Evolutionary conservation across 2,888 invertebrate genomes (phyloP).

Genomic region (Stratiomys singularior): DNA sequence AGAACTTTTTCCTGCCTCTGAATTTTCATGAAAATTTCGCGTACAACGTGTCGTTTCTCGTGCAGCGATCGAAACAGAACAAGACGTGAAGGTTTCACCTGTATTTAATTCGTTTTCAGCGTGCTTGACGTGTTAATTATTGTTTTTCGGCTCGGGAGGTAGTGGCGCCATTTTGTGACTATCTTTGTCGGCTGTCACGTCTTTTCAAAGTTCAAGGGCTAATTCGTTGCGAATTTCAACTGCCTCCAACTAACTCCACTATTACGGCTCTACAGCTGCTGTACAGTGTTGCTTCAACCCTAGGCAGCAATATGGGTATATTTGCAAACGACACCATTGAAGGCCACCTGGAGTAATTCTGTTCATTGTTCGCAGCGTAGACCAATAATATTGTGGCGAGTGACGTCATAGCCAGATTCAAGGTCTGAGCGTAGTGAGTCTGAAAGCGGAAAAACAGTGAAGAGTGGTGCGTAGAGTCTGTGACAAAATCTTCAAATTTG

Average conservation of each 20-base stretch:
- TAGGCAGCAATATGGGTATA: too few relatives aligned
- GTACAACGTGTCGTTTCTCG: neutral
- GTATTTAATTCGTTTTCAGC: neutral
- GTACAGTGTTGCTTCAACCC: neutral
- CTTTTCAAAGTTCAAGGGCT: conserved; percentile 51
- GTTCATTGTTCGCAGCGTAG: neutral
- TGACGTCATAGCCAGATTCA: conserved; percentile 65
- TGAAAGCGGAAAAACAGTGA: neutral
- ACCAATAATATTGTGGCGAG: conserved; percentile 52
- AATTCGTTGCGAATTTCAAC: conserved; percentile 8
- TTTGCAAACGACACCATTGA: too few relatives aligned
- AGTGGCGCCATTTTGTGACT: conserved; percentile 51
- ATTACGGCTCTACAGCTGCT: neutral
- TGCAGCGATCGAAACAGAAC: neutral
- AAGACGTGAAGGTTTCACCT: neutral
- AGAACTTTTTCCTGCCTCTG: neutral
- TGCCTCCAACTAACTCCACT: neutral
- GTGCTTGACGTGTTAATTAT: neutral
- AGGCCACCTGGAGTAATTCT: conserved; percentile 10
- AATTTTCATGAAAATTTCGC: neutral
- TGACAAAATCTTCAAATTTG: neutral
- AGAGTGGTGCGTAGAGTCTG: neutral
- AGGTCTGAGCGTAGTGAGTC: conserved; percentile 57
- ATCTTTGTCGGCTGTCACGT: conserved; percentile 50
- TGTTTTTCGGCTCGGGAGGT: conserved; percentile 23